Evolutionary conservation across 2,113 vertebrate species (phyloP).

Genomic region (Telmatochromis sp.): DNA sequence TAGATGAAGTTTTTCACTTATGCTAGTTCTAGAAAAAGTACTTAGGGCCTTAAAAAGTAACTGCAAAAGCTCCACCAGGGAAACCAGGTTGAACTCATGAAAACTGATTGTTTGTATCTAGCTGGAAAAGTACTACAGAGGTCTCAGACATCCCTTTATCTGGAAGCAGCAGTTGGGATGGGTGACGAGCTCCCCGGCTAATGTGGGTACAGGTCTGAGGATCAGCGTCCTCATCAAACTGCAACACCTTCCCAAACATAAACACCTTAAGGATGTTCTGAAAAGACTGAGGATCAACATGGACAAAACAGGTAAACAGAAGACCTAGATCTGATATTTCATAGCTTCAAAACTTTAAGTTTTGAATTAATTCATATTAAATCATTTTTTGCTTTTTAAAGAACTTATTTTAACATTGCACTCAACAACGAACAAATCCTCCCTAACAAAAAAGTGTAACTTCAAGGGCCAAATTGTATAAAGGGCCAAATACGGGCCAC

Average conservation of each 20-base stretch:
- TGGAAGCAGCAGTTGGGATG: conserved; percentile 71
- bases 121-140: conserved; percentile 37
- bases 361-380: background rate
- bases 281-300: conserved; percentile 59
- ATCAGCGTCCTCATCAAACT: conserved; percentile 47
- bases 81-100: background rate
- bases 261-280: conserved; percentile 47
- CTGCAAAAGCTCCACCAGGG: background rate
- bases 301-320: conserved; percentile 33
- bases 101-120: background rate
- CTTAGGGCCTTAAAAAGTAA: background rate
- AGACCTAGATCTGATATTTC: background rate
- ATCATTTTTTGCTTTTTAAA: background rate
- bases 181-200: conserved; percentile 67
- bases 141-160: conserved; percentile 45
- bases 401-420: background rate
- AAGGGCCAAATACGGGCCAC: background rate
- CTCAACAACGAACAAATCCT: background rate
- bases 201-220: conserved; percentile 69
- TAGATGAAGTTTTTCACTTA: background rate
- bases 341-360: background rate
- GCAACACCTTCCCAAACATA: conserved; percentile 44
- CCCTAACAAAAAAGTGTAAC: background rate
- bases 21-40: background rate
- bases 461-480: background rate